A percentile compares a stretch with the other conserved stretches of the same genome.
Evolutionary conservation across 2,797 vertebrate genomes (phyloP).

Genomic region (Cheirogaleus major): DNA sequence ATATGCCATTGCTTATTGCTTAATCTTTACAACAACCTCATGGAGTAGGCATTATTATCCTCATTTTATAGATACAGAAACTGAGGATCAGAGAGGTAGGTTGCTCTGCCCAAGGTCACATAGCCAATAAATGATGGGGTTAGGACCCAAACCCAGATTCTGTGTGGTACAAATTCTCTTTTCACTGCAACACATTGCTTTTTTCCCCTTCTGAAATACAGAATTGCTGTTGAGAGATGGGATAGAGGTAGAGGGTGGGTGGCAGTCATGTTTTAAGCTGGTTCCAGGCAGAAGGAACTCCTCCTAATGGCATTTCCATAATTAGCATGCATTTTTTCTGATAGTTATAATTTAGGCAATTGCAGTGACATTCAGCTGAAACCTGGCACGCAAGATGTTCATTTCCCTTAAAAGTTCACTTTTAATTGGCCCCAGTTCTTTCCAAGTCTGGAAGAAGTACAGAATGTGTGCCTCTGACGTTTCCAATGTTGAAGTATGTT

Average conservation of each 20-base stretch:
- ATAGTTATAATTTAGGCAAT: conserved; percentile 79
- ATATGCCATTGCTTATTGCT: neutral
- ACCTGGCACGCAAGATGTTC: conserved; percentile 81
- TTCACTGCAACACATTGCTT: neutral
- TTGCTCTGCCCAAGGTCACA: neutral
- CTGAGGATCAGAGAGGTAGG: neutral
- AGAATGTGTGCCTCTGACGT: conserved; percentile 50
- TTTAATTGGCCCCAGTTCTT: conserved; percentile 75
- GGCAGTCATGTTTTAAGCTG: conserved; percentile 64
- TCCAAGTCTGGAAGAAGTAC: conserved; percentile 58
- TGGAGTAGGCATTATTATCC: neutral
- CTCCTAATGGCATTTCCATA: conserved; percentile 77
- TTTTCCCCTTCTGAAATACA: conserved; percentile 14
- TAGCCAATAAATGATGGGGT: neutral
- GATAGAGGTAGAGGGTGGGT: conserved; percentile 57
- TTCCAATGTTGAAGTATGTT: conserved; percentile 16
- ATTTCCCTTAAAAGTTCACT: conserved; percentile 79
- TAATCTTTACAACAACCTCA: neutral
- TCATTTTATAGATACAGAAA: neutral
- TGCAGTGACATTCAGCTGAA: conserved; percentile 78
- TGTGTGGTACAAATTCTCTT: neutral
- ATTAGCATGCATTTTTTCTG: conserved; percentile 77
- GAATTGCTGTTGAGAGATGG: neutral
- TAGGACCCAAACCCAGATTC: neutral
- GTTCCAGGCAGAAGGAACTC: conserved; percentile 72